Conservation (phyloP, 2,888 invertebrate genomes). For the Ephialtes manifestator region DNA sequence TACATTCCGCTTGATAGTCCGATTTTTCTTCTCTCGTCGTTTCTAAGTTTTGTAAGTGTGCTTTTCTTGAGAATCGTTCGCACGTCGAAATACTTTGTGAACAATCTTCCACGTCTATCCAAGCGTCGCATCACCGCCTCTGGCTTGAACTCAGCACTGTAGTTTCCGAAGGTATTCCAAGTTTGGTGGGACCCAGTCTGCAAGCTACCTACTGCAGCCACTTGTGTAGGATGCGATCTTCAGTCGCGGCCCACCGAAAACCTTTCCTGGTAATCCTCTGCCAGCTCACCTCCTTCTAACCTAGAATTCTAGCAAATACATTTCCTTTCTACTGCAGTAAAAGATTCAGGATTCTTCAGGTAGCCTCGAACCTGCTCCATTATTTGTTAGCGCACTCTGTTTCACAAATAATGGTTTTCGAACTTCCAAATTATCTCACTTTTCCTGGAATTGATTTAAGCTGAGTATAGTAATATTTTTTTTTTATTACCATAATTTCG, state of each 20-base stretch:
- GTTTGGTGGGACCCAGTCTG: background rate
- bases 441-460: background rate
- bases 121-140: background rate
- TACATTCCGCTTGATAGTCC: background rate
- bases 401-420: slow-evolving; percentile 14
- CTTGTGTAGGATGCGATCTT: slow-evolving; percentile 11
- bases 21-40: slow-evolving; percentile 1
- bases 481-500: too few species aligned
- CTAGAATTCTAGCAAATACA: slow-evolving; percentile 27
- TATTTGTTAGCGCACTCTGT: slow-evolving; percentile 4
- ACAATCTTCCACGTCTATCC: slow-evolving; percentile 1
- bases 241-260: slow-evolving; percentile 16
- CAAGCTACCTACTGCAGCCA: background rate
- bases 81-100: slow-evolving; percentile 14
- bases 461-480: background rate
- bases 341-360: slow-evolving; percentile 13
- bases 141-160: background rate
- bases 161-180: slow-evolving; percentile 21
- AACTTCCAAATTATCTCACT: background rate
- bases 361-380: background rate
- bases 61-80: slow-evolving; percentile 12
- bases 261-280: slow-evolving; percentile 20
- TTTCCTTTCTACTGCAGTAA: slow-evolving; percentile 5
- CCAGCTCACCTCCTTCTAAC: background rate
- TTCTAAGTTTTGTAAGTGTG: background rate